Conservation (phyloP, 2,797 vertebrate species). For the Siniperca obscura region DNA sequence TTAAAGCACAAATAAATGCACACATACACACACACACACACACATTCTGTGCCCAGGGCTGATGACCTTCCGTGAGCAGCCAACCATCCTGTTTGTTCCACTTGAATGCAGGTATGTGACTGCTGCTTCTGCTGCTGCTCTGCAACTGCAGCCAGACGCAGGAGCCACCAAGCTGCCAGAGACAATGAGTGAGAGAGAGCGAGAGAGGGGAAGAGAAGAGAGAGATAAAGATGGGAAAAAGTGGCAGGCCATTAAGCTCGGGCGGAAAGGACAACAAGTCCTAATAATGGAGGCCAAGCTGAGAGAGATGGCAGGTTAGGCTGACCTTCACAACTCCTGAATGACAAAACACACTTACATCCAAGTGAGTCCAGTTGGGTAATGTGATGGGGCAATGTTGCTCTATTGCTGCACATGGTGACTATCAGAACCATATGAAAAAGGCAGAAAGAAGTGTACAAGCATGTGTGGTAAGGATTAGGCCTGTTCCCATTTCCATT, state of each 20-base stretch:
- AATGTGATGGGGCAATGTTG: conserved; percentile 20
- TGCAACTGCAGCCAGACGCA: conserved; percentile 75
- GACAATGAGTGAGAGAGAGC: conserved; percentile 46
- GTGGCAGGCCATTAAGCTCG: conserved; percentile 66
- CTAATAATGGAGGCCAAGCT: conserved; percentile 68
- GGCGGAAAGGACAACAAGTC: conserved; percentile 71
- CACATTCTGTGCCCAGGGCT: conserved; percentile 68
- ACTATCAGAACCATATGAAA: conserved; percentile 4
- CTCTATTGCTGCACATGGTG: not conserved
- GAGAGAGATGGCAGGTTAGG: conserved; percentile 61
- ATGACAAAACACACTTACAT: conserved; percentile 63
- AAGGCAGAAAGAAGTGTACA: not conserved
- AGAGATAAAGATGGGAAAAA: conserved; percentile 39
- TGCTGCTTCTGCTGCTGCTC: conserved; percentile 74
- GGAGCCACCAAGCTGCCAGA: conserved; percentile 71
- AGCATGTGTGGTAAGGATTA: conserved; percentile 29
- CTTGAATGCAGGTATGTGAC: conserved; percentile 84
- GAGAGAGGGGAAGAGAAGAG: not conserved
- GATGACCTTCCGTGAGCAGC: conserved; percentile 85
- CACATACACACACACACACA: conserved; percentile 14
- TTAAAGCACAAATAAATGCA: conserved; percentile 42
- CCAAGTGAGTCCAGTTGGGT: conserved; percentile 26
- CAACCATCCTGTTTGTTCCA: conserved; percentile 86
- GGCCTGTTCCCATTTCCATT: conserved; percentile 12
- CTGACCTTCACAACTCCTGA: conserved; percentile 74